A percentile compares a stretch with the other conserved stretches of the same genome.
These are phyloP conservation scores for Lasioglossum leucozonium DNA, from an alignment of 2,888 invertebrate species.

Conservation along the genomic window DNA sequence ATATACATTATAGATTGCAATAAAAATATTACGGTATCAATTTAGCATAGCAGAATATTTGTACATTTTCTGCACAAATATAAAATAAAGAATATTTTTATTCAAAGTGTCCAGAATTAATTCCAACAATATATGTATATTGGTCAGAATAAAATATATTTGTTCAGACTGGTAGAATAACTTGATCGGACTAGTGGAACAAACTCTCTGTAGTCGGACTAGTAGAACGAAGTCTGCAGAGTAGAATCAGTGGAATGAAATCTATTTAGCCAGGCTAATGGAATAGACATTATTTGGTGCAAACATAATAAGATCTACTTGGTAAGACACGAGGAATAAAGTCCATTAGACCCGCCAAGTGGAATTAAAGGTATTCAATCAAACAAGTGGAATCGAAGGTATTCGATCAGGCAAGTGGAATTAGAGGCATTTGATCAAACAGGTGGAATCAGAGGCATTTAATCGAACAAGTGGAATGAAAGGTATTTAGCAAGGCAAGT, in stretches of 20 bases:
- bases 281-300: neutral
- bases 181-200: too few relatives aligned
- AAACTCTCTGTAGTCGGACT: neutral
- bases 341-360: neutral
- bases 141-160: too few relatives aligned
- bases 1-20: too few relatives aligned
- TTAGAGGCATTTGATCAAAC: neutral
- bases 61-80: too few relatives aligned
- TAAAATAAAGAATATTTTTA: too few relatives aligned
- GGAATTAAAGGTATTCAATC: neutral
- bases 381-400: neutral
- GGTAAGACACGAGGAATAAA: neutral
- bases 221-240: neutral
- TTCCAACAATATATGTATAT: too few relatives aligned
- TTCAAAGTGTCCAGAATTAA: too few relatives aligned
- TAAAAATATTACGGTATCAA: too few relatives aligned
- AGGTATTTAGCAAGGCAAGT: neutral
- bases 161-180: too few relatives aligned
- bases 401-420: neutral
- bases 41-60: too few relatives aligned
- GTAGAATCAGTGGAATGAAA: neutral
- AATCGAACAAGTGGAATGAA: neutral
- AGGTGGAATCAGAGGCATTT: neutral
- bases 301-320: neutral
- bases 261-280: neutral